Evolutionary conservation across 1,140 invertebrate species (phyloP).

Genomic region (Drosophila nigrodunni): DNA sequence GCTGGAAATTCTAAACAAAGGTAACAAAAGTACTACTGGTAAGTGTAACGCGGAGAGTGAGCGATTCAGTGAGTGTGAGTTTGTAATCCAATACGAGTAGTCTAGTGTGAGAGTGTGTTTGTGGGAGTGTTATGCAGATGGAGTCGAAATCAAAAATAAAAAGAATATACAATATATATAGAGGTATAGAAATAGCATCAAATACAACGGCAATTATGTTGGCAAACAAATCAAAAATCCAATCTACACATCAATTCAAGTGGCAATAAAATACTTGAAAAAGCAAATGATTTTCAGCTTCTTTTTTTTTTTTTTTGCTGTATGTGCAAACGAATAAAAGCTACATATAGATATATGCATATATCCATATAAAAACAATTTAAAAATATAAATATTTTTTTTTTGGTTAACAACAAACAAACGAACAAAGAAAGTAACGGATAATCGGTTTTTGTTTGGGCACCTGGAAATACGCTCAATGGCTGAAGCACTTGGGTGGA

Average conservation of each 20-base stretch:
- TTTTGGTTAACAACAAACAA: slow-evolving; percentile 41
- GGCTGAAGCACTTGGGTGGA: slow-evolving; percentile 85
- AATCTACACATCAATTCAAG: slow-evolving; percentile 54
- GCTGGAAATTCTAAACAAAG: slow-evolving; percentile 70
- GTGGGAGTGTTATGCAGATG: slow-evolving; percentile 18
- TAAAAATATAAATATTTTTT: slow-evolving; percentile 15
- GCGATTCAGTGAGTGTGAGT: slow-evolving; percentile 1
- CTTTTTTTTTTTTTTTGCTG: slow-evolving; percentile 3
- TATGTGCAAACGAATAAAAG: slow-evolving; percentile 31
- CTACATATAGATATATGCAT: slow-evolving; percentile 31
- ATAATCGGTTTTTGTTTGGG: slow-evolving; percentile 12
- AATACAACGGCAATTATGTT: slow-evolving; percentile 43
- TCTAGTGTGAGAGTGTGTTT: slow-evolving; percentile 29
- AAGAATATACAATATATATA: slow-evolving; percentile 6
- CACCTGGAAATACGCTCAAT: slow-evolving; percentile 85
- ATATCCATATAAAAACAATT: slow-evolving; percentile 23
- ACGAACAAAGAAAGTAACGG: slow-evolving; percentile 32
- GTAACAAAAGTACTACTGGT: slow-evolving; percentile 43
- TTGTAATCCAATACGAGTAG: slow-evolving; percentile 21
- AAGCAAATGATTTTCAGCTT: slow-evolving; percentile 23
- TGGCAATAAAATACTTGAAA: slow-evolving; percentile 38
- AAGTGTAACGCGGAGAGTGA: slow-evolving; percentile 38
- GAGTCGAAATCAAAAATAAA: slow-evolving; percentile 40
- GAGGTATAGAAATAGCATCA: slow-evolving; percentile 13
- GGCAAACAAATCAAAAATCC: slow-evolving; percentile 43